Conservation (phyloP, 2,888 invertebrate species). For the Drosophila merina region DNA sequence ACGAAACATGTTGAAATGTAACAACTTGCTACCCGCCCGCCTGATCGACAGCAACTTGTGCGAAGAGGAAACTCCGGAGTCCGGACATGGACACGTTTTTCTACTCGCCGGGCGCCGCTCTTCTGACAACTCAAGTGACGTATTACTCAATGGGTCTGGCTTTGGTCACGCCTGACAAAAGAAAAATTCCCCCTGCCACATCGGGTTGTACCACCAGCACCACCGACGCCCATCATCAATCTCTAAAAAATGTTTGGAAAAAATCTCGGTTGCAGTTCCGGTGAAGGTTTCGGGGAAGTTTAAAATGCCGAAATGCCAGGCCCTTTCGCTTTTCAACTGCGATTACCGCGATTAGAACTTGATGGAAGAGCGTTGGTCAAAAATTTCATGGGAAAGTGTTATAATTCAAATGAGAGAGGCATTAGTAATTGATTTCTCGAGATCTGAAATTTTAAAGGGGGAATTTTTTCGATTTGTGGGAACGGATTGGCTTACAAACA, state of each 20-base stretch:
- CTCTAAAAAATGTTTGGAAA: constrained; percentile 57
- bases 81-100: constrained; percentile 53
- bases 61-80: constrained; percentile 58
- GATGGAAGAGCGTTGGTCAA: constrained; percentile 57
- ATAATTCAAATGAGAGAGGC: constrained; percentile 66
- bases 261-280: constrained; percentile 54
- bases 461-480: constrained; percentile 10
- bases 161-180: constrained; percentile 71
- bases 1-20: constrained; percentile 71
- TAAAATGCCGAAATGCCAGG: constrained; percentile 52
- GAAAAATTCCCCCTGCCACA: constrained; percentile 29
- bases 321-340: constrained; percentile 70
- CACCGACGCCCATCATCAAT: constrained; percentile 62
- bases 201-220: constrained; percentile 19
- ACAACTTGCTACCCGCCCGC: constrained; percentile 48
- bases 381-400: constrained; percentile 74
- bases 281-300: constrained; percentile 41
- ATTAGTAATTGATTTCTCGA: constrained; percentile 59
- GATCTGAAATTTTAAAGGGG: constrained; percentile 8
- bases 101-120: constrained; percentile 54
- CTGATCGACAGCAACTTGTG: constrained; percentile 77
- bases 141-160: constrained; percentile 58
- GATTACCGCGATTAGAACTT: constrained; percentile 38
- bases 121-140: constrained; percentile 73
- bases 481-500: constrained; percentile 12